Conservation (phyloP, 2,113 vertebrate genomes). For the Pachyramphus minor region DNA sequence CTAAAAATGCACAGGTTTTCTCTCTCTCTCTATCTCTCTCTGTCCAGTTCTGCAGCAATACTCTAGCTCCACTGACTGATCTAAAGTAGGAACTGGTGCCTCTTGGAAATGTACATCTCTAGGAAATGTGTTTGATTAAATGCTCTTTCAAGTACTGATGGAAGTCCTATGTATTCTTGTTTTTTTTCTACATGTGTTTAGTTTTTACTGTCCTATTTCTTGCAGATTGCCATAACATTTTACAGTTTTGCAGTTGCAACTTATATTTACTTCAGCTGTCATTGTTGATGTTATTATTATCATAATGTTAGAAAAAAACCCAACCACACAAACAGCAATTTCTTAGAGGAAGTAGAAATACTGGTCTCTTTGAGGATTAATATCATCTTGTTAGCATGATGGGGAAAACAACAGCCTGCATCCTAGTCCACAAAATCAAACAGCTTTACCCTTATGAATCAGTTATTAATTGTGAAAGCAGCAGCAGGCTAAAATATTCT, state of each 20-base stretch:
- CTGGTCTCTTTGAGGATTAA: background rate
- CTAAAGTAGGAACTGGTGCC: conserved; percentile 56
- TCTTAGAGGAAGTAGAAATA: background rate
- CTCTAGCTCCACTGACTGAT: conserved; percentile 66
- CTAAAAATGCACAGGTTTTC: background rate
- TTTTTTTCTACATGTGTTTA: background rate
- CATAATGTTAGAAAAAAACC: background rate
- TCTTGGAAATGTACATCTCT: conserved; percentile 27
- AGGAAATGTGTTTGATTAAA: background rate
- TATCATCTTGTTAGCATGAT: background rate
- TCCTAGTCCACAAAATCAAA: background rate
- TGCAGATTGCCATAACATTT: background rate
- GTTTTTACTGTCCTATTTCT: background rate
- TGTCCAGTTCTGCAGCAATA: conserved; percentile 39
- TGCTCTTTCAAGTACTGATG: background rate
- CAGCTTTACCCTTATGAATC: background rate
- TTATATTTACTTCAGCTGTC: background rate
- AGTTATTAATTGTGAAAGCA: background rate
- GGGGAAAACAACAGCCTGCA: conserved; percentile 20
- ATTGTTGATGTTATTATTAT: background rate
- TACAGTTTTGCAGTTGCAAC: background rate
- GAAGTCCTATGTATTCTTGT: background rate
- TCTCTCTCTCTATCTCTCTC: background rate
- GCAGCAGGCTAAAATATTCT: background rate
- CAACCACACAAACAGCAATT: background rate